Evolutionary conservation across 2,113 vertebrate species (phyloP).

Genomic region (Cyanistes caeruleus): DNA sequence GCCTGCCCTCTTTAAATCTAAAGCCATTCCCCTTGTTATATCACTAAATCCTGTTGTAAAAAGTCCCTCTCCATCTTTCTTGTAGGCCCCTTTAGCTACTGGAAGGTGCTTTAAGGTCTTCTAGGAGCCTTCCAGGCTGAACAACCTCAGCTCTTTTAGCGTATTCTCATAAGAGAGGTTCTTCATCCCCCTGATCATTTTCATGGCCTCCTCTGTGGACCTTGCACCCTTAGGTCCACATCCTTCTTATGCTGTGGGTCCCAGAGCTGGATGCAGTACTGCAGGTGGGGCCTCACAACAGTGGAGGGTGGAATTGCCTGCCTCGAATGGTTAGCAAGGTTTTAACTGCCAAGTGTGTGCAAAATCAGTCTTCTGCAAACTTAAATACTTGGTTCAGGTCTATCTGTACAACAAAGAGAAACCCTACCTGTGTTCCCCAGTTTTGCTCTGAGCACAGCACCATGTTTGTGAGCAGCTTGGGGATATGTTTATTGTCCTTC

Average conservation of each 20-base stretch:
- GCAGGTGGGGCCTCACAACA: background rate
- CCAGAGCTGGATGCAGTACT: background rate
- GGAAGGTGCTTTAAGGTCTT: background rate
- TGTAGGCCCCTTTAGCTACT: background rate
- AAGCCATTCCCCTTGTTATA: background rate
- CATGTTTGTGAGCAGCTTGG: rapidly evolving
- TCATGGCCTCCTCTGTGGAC: background rate
- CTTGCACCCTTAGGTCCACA: background rate
- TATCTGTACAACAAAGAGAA: background rate
- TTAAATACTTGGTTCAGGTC: background rate
- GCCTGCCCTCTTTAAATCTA: background rate
- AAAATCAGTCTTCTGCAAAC: background rate
- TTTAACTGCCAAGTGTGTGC: background rate
- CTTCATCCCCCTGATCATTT: background rate
- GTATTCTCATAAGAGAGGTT: background rate
- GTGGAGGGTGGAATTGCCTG: background rate
- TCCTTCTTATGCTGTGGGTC: background rate
- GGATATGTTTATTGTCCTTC: background rate
- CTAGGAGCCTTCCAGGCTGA: background rate
- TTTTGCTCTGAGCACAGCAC: background rate
- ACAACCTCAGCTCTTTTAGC: background rate
- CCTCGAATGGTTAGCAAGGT: background rate
- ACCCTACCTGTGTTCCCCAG: rapidly evolving
- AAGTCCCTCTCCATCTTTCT: background rate
- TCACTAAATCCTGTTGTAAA: background rate